Conservation (phyloP, 1,140 invertebrate species). For the Cheumatopsyche charites region DNA sequence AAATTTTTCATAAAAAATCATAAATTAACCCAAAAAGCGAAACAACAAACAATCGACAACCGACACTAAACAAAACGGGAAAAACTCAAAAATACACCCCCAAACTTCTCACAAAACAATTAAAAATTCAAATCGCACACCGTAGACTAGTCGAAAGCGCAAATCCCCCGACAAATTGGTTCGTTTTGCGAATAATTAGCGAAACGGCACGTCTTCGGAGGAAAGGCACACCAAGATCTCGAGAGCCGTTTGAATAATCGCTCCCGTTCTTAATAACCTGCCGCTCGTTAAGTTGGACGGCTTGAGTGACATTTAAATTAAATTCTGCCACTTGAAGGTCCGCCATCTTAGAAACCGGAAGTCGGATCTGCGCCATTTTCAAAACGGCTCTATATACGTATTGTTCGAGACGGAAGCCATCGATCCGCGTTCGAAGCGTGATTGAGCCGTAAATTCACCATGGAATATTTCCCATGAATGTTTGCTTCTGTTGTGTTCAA, state of each 20-base stretch:
- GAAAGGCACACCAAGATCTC: background rate
- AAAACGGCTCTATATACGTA: too few species aligned
- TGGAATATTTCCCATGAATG: background rate
- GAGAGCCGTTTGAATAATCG: slow-evolving; percentile 24
- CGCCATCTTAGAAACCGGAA: background rate
- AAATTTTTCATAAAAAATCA: too few species aligned
- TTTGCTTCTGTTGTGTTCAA: background rate
- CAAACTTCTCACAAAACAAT: too few species aligned
- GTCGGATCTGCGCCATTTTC: too few species aligned
- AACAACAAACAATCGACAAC: too few species aligned
- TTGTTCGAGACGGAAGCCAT: background rate
- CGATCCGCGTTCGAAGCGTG: slow-evolving; percentile 7
- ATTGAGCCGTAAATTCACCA: slow-evolving; percentile 2
- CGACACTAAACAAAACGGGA: too few species aligned
- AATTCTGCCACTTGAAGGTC: slow-evolving; percentile 18
- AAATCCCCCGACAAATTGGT: slow-evolving; percentile 1
- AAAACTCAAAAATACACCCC: too few species aligned
- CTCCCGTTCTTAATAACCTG: slow-evolving; percentile 22
- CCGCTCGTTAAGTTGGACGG: slow-evolving; percentile 25
- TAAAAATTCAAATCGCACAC: too few species aligned
- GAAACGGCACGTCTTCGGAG: background rate
- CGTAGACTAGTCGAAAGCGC: too few species aligned
- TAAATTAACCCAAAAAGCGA: too few species aligned
- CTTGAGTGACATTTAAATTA: slow-evolving; percentile 33
- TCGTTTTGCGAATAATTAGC: slow-evolving; percentile 19